Base-by-base conservation (phyloP, 2,113 vertebrate genomes). In the Dromiciops gliroides region DNA sequence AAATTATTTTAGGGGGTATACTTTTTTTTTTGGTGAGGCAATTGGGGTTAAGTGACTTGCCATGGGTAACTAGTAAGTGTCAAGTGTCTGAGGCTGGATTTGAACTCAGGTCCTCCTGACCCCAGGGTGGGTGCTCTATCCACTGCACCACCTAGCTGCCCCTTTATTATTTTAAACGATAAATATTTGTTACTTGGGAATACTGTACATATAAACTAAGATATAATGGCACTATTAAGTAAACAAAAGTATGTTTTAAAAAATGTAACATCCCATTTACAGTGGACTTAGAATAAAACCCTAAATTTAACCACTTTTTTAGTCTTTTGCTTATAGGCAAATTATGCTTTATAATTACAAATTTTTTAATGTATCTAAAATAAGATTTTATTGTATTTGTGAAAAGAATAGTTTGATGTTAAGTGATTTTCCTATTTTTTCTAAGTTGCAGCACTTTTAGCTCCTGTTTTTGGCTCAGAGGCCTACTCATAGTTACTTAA, bases 201-300 rank as follows among this genome's bases (percentile, higher is more conserved):
- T 67, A 52, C 44, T 90, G 8, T 47, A 91, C 25, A 83, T 48
- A 5, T 89, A 96, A 93, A 44, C 89, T 93, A 53, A 94, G 53
- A 89, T 93, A 91, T 28, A 67, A 26, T 50, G 10, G 31, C 95
- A 92, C 44, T 89, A 52, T 91, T 47, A 50, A 53, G 28, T 67
- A 90, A 94, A 92, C 53, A 91, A 91, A 92, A 24, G 60, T 67
- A 94, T 75, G 37, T 51, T 88, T 31, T 48, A 51, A 88, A 92
- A 96, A 83, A n/a, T 90, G 60, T 56, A 91, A 51, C 24, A 56
- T 89, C 60, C 60, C 14, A 31, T 67, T 92, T 37, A 93, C 1
- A 90, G 48, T 67, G 49, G 12, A 48, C 50, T 90, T 48, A 49
- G 90, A 48, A 89, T 51, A 89, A 94, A 90, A n/a, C 56, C 93